These are phyloP conservation scores for Gymnothorax reevesii DNA, from an alignment of 2,797 vertebrate species.

Conservation along the genomic window DNA sequence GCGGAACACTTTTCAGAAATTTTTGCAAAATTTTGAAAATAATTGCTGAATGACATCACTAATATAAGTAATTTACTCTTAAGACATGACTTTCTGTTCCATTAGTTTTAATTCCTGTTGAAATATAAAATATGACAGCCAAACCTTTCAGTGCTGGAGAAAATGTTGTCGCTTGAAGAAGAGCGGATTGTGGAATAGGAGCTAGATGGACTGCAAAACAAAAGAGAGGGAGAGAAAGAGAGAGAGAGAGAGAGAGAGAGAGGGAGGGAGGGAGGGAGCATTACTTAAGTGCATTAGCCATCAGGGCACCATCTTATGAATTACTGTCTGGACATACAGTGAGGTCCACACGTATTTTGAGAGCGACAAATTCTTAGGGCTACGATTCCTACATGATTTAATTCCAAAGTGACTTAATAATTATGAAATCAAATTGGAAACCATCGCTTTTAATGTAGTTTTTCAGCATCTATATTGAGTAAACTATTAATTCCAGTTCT, in stretches of 20 bases:
- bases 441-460: no score
- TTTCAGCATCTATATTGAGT: no score
- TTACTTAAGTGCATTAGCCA: background rate
- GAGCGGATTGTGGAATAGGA: slow-evolving; percentile 59
- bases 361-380: no score
- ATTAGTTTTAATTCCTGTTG: background rate
- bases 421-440: no score
- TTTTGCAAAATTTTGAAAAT: background rate
- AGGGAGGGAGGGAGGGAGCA: no score
- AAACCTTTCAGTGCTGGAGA: slow-evolving; percentile 82
- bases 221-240: background rate
- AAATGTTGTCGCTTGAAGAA: slow-evolving; percentile 76
- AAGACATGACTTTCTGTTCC: slow-evolving; percentile 31
- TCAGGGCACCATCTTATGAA: background rate
- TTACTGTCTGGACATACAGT: background rate
- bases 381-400: no score
- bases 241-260: no score
- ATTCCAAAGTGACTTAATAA: no score
- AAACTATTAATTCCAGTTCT: no score
- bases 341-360: no score
- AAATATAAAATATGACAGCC: slow-evolving; percentile 37
- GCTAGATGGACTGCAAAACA: slow-evolving; percentile 56
- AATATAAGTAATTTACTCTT: slow-evolving; percentile 21
- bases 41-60: background rate
- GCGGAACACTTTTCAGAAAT: background rate